A percentile compares a stretch with the other conserved stretches of the same genome.
phyloP scores from a whole-genome alignment of 2,113 vertebrate genomes.

The Rhinichthys klamathensis region DNA sequence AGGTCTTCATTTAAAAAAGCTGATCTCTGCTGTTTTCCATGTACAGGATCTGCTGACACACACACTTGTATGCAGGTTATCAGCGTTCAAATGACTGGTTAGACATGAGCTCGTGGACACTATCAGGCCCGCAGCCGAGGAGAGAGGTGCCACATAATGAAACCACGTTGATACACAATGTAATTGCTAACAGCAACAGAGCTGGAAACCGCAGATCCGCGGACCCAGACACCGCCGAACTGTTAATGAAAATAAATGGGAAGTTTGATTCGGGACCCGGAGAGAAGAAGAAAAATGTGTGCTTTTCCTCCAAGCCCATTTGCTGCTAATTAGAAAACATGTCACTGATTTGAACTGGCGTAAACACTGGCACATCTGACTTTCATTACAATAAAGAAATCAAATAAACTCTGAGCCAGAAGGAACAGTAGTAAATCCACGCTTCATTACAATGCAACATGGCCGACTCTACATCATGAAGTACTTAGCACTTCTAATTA shows the following conservation, averaged over 20 bases:
- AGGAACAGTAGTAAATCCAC: slow-evolving; percentile 82
- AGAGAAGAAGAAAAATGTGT: slow-evolving; percentile 56
- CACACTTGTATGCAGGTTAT: not conserved
- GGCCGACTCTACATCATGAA: slow-evolving; percentile 76
- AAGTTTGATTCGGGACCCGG: slow-evolving; percentile 56
- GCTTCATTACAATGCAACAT: slow-evolving; percentile 77
- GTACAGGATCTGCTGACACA: not conserved
- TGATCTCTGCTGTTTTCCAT: not conserved
- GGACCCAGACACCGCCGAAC: slow-evolving; percentile 32
- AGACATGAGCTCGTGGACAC: slow-evolving; percentile 17
- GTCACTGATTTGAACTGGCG: slow-evolving; percentile 74
- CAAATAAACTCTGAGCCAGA: slow-evolving; percentile 83
- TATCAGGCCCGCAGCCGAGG: not conserved
- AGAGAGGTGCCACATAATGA: slow-evolving; percentile 13
- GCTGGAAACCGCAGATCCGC: slow-evolving; percentile 45
- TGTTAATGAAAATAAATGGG: slow-evolving; percentile 51
- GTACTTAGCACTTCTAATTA: slow-evolving; percentile 78
- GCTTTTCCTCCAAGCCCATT: slow-evolving; percentile 60
- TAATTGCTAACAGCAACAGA: slow-evolving; percentile 52
- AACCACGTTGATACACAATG: slow-evolving; percentile 16
- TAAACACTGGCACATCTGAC: slow-evolving; percentile 91
- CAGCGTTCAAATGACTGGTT: not conserved
- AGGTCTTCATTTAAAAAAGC: not conserved
- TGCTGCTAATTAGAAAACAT: slow-evolving; percentile 75
- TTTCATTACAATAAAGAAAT: slow-evolving; percentile 91